Base-by-base conservation (phyloP, 2,888 invertebrate species). In the Melanostoma scalare region DNA sequence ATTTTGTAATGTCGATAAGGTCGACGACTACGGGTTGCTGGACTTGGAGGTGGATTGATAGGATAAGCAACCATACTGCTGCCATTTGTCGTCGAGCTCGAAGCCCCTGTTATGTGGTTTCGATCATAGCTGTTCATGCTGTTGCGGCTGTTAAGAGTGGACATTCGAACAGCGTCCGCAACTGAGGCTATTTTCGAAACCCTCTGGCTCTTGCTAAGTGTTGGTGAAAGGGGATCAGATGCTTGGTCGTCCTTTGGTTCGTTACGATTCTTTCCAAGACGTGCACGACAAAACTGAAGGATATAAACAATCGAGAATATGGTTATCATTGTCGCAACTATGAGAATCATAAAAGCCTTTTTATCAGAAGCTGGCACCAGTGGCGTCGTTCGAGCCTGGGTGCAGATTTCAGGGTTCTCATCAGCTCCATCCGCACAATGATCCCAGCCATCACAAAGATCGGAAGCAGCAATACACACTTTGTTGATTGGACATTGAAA, bases 31-130 rank as follows among this genome's bases (percentile, higher is more conserved):
- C 96, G 95, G 0, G 95, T 95, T 9, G 97, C 97, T 0, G 98
- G 98, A 89, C 95, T 96, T 2, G 97, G 97, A 10, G 98, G 98
- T 44, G 98, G 98, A 92, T 98, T 98, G 44, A 97, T 93, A 0
- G 97, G 96, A 91, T 96, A 96, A 92, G 94, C 86, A 67, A 91
- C 91, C 89, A 91, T 89, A 76, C 91, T 91, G 60, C 91, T 91
- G 31, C 91, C 91, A 82, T 91, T 92, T 6, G 91, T 92, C 3
- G 91, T 91, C 0, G 90, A 92, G 85, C 90, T 92, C 4, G 89
- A 92, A 9, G 89, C 92, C 60, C 95, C 95, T 3, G 95, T 95
- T 67, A 95, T 94, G 85, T 94, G 94, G 89, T 94, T 94, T 50
- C 96, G 93, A 88, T 94, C 94, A 85, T 94, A 94, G 79, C 94